Conservation (phyloP, 2,113 vertebrate genomes). For the Mungos mungo region DNA sequence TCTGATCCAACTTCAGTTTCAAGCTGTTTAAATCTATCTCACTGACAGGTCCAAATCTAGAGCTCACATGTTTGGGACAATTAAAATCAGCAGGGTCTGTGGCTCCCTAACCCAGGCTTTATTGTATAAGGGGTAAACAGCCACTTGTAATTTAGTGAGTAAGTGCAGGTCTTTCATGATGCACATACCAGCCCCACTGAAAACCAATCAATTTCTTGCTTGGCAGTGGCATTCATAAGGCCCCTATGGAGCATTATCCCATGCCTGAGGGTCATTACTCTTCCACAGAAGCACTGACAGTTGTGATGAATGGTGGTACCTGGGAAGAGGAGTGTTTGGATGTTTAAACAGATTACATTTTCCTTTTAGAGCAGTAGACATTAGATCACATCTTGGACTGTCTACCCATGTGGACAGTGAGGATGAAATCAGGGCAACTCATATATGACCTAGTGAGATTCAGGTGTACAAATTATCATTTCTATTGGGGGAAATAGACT, state of each 20-base stretch:
- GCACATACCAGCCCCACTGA: constrained; percentile 59
- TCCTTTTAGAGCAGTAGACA: constrained; percentile 81
- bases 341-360: constrained; percentile 86
- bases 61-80: constrained; percentile 78
- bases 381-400: constrained; percentile 80
- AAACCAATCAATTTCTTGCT: constrained; percentile 75
- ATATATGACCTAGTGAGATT: constrained; percentile 72
- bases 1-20: constrained; percentile 77
- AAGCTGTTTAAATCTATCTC: constrained; percentile 83
- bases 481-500: constrained; percentile 61
- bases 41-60: constrained; percentile 81
- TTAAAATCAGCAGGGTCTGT: constrained; percentile 77
- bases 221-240: constrained; percentile 81
- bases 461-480: constrained; percentile 63
- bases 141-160: constrained; percentile 76
- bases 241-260: constrained; percentile 78
- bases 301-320: constrained; percentile 85
- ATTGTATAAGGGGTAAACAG: constrained; percentile 75
- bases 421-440: constrained; percentile 75
- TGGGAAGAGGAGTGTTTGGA: constrained; percentile 84
- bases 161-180: constrained; percentile 69
- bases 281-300: constrained; percentile 83
- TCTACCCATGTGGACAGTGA: constrained; percentile 76
- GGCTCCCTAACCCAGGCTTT: constrained; percentile 67
- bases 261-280: constrained; percentile 83